phyloP scores from a whole-genome alignment of 2,797 vertebrate species.

The Crocodylus rhombifer region DNA sequence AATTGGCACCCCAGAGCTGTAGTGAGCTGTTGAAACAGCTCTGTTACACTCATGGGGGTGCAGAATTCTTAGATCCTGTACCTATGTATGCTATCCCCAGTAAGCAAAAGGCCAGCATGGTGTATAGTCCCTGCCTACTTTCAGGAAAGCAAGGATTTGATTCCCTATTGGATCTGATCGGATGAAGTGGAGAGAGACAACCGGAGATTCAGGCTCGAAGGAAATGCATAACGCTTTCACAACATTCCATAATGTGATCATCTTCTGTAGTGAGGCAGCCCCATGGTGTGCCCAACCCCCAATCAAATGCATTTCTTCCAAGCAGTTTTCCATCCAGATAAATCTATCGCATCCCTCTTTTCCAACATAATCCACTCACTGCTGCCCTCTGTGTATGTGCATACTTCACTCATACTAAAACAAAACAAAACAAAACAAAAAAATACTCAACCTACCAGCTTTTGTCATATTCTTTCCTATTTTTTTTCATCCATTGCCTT shows the following conservation, averaged over 20 bases:
- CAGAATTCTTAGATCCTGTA: not conserved
- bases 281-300: not conserved
- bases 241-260: not conserved
- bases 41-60: no score
- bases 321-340: rapidly evolving
- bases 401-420: not conserved
- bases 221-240: not conserved
- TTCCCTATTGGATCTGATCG: not conserved
- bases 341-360: not conserved
- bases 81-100: not conserved
- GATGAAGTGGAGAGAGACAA: not conserved
- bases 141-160: not conserved
- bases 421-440: not conserved
- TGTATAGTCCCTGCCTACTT: not conserved
- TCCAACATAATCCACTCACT: not conserved
- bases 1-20: no score
- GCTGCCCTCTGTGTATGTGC: not conserved
- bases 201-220: not conserved
- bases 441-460: not conserved
- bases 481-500: not conserved
- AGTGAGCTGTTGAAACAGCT: no score
- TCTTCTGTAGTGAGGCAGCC: not conserved
- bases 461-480: not conserved
- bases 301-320: not conserved
- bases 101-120: not conserved